phyloP scores from a whole-genome alignment of 2,113 vertebrate genomes.

The Callipepla squamata region DNA sequence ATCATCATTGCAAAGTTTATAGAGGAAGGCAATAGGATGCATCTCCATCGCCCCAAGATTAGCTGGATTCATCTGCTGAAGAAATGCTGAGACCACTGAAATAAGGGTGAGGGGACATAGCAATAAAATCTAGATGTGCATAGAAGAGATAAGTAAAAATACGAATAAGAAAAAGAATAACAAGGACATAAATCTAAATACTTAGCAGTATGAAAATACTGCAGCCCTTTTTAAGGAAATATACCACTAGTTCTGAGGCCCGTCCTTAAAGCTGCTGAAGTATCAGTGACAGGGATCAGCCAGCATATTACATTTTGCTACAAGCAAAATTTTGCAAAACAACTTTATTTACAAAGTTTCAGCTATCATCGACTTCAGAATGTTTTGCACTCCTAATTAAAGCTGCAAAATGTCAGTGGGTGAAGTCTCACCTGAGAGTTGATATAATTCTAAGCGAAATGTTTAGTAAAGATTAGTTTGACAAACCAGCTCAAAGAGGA shows the following conservation, averaged over 20 bases:
- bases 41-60: not conserved
- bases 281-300: not conserved
- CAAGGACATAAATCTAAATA: not conserved
- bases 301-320: not conserved
- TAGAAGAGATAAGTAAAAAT: not conserved
- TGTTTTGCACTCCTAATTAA: not conserved
- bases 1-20: not conserved
- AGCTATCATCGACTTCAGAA: fast-evolving
- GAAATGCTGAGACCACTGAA: not conserved
- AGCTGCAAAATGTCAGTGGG: not conserved
- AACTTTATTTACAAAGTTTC: not conserved
- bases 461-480: not conserved
- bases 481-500: not conserved
- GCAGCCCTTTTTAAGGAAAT: not conserved
- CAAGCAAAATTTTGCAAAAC: not conserved
- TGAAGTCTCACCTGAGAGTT: not conserved
- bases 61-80: not conserved
- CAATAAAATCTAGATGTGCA: not conserved
- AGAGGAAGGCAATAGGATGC: not conserved
- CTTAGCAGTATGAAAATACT: not conserved
- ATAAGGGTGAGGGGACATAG: not conserved
- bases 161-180: not conserved
- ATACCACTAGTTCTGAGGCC: not conserved
- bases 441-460: not conserved
- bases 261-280: not conserved